phyloP scores from a whole-genome alignment of 2,797 vertebrate species.

The Lemur catta region DNA sequence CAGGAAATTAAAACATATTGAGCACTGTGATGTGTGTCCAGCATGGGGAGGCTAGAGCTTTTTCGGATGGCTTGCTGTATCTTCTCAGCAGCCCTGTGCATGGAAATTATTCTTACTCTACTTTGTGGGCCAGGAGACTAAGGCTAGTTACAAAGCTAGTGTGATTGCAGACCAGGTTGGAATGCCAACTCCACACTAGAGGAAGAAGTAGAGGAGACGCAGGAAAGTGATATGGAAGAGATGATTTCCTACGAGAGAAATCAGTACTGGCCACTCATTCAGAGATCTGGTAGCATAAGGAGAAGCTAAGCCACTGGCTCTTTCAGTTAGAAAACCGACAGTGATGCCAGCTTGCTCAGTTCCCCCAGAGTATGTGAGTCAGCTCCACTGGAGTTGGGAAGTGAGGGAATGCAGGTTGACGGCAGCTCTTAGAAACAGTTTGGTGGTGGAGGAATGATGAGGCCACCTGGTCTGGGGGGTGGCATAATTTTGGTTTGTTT shows the following conservation, averaged over 20 bases:
- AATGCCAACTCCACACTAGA: background rate
- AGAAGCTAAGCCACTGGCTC: background rate
- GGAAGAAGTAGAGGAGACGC: background rate
- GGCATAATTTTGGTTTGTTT: conserved; percentile 23
- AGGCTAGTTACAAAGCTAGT: background rate
- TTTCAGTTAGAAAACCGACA: background rate
- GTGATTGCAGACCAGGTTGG: background rate
- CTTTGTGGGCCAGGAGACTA: conserved; percentile 23
- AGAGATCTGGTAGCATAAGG: background rate
- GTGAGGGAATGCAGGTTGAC: background rate
- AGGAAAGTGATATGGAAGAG: background rate
- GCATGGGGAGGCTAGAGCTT: background rate
- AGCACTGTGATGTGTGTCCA: background rate
- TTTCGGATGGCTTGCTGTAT: conserved; percentile 33
- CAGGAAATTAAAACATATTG: background rate
- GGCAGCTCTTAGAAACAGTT: background rate
- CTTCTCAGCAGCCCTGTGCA: background rate
- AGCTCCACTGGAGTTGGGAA: background rate
- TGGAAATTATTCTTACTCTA: conserved; percentile 12
- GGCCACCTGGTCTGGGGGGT: background rate
- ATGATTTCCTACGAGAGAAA: background rate
- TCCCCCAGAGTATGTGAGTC: background rate
- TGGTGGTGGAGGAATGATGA: background rate
- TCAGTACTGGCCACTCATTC: background rate
- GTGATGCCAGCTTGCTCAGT: background rate